These are phyloP conservation scores for Staurois parvus DNA, from an alignment of 2,797 vertebrate species.

Conservation along the genomic window DNA sequence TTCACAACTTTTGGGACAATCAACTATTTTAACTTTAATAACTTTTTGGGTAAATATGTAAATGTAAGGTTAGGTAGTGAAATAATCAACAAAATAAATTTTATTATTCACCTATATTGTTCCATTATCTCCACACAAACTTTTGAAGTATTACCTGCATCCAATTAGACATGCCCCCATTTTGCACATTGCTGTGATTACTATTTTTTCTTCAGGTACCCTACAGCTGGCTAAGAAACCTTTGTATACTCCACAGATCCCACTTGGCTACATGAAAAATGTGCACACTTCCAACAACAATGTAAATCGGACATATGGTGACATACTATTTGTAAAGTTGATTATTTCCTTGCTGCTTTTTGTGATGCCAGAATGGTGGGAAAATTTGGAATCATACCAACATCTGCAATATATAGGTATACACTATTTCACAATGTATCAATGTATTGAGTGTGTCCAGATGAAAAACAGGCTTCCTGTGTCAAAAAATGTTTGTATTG, in stretches of 20 bases:
- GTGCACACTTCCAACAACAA: neutral
- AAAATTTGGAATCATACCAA: neutral
- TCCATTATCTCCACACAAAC: neutral
- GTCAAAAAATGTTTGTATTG: neutral
- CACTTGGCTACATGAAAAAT: neutral
- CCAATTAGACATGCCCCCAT: neutral
- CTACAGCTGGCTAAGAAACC: neutral
- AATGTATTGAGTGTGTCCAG: slow-evolving; percentile 7
- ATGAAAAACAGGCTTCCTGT: slow-evolving; percentile 5
- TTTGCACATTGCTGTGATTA: neutral
- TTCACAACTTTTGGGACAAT: too few relatives aligned
- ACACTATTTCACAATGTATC: slow-evolving; percentile 7
- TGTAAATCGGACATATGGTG: neutral
- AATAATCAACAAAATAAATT: too few relatives aligned
- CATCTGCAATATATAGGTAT: slow-evolving; percentile 10
- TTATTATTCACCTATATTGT: neutral
- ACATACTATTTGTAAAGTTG: neutral
- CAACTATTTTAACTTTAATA: too few relatives aligned
- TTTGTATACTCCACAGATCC: neutral
- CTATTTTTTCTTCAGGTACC: too few relatives aligned
- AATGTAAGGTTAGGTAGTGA: neutral
- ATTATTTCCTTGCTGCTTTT: neutral
- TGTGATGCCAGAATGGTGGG: neutral
- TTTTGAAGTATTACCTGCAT: neutral
- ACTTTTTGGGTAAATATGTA: too few relatives aligned